A percentile compares a stretch with the other conserved stretches of the same genome.
These are phyloP conservation scores for Morone saxatilis DNA, from an alignment of 2,113 vertebrate genomes.

Conservation along the genomic window DNA sequence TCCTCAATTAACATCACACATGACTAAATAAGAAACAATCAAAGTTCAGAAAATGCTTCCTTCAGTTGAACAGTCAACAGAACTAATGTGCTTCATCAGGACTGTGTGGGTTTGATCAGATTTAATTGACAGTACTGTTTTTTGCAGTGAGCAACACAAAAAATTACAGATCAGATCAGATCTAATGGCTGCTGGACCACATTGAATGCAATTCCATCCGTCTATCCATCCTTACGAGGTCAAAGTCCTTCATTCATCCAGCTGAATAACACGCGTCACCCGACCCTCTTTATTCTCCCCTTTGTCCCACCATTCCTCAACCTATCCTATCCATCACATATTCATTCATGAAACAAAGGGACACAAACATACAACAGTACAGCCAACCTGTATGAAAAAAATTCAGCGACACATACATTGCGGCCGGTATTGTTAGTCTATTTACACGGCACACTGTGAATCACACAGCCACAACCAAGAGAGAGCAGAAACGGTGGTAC, in stretches of 20 bases:
- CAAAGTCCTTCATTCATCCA: conserved; percentile 6
- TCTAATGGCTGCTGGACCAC: not conserved
- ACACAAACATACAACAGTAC: not conserved
- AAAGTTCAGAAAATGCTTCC: no score
- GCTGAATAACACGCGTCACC: not conserved
- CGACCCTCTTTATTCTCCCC: not conserved
- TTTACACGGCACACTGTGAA: not conserved
- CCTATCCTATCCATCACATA: not conserved
- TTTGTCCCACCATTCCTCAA: not conserved
- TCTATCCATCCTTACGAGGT: not conserved
- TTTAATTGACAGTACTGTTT: not conserved
- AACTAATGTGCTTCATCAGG: not conserved
- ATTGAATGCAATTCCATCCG: not conserved
- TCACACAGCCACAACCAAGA: not conserved
- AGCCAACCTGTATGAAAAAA: not conserved
- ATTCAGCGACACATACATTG: not conserved
- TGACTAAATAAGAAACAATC: no score
- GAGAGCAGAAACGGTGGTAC: not conserved
- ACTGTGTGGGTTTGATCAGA: not conserved
- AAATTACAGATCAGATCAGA: no score
- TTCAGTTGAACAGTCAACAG: no score
- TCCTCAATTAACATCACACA: no score
- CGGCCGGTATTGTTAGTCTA: not conserved
- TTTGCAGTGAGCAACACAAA: not conserved
- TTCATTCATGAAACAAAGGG: not conserved